These are phyloP conservation scores for Baronia brevicornis DNA, from an alignment of 2,888 invertebrate genomes.

Conservation along the genomic window DNA sequence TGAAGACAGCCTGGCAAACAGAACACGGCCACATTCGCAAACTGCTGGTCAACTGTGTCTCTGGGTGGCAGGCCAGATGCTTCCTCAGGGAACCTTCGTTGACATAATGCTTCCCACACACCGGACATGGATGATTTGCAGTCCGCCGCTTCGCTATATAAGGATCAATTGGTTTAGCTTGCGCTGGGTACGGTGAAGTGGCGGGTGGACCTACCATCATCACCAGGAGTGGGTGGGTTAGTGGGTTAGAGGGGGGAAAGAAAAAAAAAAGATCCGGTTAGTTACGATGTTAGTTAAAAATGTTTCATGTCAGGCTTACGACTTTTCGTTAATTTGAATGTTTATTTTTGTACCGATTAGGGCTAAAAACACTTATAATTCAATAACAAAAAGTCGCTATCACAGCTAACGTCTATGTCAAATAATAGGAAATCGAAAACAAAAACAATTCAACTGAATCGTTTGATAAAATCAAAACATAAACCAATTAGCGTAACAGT, in stretches of 20 bases:
- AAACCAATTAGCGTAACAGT: constrained; percentile 49
- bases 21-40: constrained; percentile 97
- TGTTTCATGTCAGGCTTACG: constrained; percentile 23
- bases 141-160: constrained; percentile 95
- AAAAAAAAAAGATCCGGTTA: constrained; percentile 55
- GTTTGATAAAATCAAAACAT: no score
- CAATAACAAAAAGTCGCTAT: constrained; percentile 25
- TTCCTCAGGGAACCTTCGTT: constrained; percentile 94
- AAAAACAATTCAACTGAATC: no score
- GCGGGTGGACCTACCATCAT: constrained; percentile 74
- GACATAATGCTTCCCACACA: constrained; percentile 96
- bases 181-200: constrained; percentile 76
- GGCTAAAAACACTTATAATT: no score
- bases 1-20: constrained; percentile 95
- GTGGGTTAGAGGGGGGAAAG: constrained; percentile 52
- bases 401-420: constrained; percentile 25
- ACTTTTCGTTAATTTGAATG: constrained; percentile 25
- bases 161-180: constrained; percentile 80
- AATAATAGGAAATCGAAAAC: no score
- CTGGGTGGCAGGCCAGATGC: constrained; percentile 95
- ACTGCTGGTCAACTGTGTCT: constrained; percentile 90
- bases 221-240: constrained; percentile 72
- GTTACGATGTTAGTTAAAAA: constrained; percentile 44
- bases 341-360: constrained; percentile 5
- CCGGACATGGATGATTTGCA: constrained; percentile 95